These are phyloP conservation scores for Haliaeetus leucogaster DNA, from an alignment of 2,113 vertebrate species.

Conservation along the genomic window DNA sequence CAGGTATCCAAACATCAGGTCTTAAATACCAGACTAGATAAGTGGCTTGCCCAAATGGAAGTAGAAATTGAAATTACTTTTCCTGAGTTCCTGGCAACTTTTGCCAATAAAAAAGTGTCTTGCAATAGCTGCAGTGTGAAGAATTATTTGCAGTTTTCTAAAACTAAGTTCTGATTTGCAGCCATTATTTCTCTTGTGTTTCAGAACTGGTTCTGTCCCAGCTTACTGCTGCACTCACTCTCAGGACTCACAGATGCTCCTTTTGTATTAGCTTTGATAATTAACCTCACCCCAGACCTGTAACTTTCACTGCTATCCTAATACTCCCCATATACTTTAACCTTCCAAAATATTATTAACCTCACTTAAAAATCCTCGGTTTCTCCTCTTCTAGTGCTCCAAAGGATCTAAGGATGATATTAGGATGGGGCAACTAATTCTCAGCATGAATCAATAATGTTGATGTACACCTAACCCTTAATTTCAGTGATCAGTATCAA, in stretches of 20 bases:
- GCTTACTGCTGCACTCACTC: background rate
- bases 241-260: background rate
- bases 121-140: background rate
- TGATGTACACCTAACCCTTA: background rate
- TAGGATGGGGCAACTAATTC: background rate
- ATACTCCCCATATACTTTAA: background rate
- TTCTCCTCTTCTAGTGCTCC: background rate
- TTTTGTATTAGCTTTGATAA: background rate
- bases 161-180: background rate
- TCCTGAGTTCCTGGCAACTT: background rate
- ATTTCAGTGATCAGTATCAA: background rate
- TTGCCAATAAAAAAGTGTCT: background rate
- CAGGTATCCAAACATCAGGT: background rate
- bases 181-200: background rate
- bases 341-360: background rate
- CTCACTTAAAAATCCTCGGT: background rate
- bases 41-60: background rate
- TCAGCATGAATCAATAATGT: background rate
- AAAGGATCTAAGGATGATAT: background rate
- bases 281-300: background rate
- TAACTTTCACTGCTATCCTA: background rate
- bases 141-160: background rate
- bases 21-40: background rate
- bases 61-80: background rate
- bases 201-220: background rate